Conservation (phyloP, 2,797 vertebrate species). For the Acanthurus leucopareius region DNA sequence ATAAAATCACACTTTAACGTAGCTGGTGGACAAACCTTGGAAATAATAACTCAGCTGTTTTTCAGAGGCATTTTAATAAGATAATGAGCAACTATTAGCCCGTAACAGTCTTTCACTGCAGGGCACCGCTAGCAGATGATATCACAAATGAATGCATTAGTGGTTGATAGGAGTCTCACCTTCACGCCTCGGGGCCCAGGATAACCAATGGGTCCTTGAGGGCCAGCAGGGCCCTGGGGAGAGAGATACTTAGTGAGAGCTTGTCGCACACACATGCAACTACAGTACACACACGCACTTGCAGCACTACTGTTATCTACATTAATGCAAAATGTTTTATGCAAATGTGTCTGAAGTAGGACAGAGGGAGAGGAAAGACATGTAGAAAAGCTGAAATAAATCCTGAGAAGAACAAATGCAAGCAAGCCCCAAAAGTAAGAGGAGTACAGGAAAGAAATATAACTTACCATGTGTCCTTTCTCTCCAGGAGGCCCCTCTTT, state of each 20-base stretch:
- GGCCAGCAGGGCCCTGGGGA: constrained; percentile 92
- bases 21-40: constrained; percentile 16
- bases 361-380: constrained; percentile 28
- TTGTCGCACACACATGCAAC: constrained; percentile 18
- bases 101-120: constrained; percentile 28
- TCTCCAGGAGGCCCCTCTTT: constrained; percentile 97
- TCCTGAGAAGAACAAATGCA: constrained; percentile 3
- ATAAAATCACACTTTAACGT: not conserved
- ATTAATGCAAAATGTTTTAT: constrained; percentile 52
- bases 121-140: not conserved
- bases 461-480: constrained; percentile 93
- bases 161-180: constrained; percentile 84
- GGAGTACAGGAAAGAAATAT: not conserved
- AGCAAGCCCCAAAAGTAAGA: not conserved
- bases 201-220: constrained; percentile 98
- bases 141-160: constrained; percentile 16
- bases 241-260: constrained; percentile 46
- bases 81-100: constrained; percentile 28
- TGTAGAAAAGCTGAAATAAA: constrained; percentile 6
- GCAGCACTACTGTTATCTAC: constrained; percentile 26
- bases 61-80: constrained; percentile 12
- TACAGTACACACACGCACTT: constrained; percentile 16
- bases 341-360: constrained; percentile 49
- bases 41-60: constrained; percentile 11
- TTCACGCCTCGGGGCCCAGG: constrained; percentile 96